These are phyloP conservation scores for Pao palembangensis DNA, from an alignment of 2,113 vertebrate genomes.

Conservation along the genomic window DNA sequence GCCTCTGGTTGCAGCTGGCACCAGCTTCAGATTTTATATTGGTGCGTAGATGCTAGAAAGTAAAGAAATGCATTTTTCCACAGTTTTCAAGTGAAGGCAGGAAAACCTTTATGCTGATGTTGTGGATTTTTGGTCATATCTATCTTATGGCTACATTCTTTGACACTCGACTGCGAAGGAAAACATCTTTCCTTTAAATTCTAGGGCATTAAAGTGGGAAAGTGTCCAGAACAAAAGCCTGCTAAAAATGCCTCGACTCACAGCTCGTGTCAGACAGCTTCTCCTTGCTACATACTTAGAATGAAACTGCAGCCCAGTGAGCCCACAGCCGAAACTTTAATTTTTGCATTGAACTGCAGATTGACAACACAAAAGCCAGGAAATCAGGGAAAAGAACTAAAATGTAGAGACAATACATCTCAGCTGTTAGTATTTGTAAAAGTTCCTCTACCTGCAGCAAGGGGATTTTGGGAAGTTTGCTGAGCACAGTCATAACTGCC, in stretches of 20 bases:
- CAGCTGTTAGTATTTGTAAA: conserved; percentile 2
- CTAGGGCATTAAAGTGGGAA: conserved; percentile 56
- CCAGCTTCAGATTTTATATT: not conserved
- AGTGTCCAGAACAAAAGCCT: conserved; percentile 48
- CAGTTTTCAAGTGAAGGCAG: not conserved
- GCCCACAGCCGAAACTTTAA: conserved; percentile 1
- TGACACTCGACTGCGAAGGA: conserved; percentile 43
- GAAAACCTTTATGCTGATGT: not conserved
- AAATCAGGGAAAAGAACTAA: not conserved
- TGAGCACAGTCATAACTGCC: conserved; percentile 52
- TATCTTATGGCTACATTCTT: conserved; percentile 36
- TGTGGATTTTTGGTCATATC: not conserved
- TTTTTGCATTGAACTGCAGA: not conserved
- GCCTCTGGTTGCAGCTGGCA: not conserved
- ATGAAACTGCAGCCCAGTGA: conserved; percentile 22
- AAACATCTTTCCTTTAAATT: conserved; percentile 54
- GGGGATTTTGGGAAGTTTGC: conserved; percentile 6
- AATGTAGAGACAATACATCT: conserved; percentile 3
- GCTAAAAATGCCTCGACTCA: conserved; percentile 37
- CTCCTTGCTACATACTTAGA: conserved; percentile 23
- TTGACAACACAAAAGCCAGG: not conserved
- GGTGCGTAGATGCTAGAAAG: not conserved
- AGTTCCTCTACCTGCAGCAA: not conserved
- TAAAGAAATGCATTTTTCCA: not conserved
- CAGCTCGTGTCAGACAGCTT: conserved; percentile 31